Evolutionary conservation across 2,888 invertebrate species (phyloP).

Genomic region (Sinelater perroti): DNA sequence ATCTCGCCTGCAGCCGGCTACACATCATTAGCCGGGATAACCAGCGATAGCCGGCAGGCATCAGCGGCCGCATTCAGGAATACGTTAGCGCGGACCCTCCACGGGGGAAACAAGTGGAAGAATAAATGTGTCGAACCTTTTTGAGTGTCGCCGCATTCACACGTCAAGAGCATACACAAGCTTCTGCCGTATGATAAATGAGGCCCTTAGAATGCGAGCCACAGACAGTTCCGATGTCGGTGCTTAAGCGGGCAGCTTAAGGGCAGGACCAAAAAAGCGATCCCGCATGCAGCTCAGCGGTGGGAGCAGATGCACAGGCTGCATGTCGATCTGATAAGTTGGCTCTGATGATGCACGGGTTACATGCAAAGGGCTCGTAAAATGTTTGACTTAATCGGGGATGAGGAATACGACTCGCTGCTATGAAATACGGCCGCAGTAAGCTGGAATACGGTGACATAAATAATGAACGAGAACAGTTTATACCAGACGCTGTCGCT

Average conservation of each 20-base stretch:
- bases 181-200: slow-evolving; percentile 22
- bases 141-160: slow-evolving; percentile 17
- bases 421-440: slow-evolving; percentile 4
- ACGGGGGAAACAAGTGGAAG: slow-evolving; percentile 6
- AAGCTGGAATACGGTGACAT: slow-evolving; percentile 3
- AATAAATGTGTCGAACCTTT: slow-evolving; percentile 21
- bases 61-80: slow-evolving; percentile 8
- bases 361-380: neutral
- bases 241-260: slow-evolving; percentile 3
- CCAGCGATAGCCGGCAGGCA: neutral
- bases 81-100: slow-evolving; percentile 9
- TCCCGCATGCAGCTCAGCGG: slow-evolving; percentile 9
- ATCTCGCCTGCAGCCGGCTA: neutral
- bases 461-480: too few species aligned
- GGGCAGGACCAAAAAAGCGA: slow-evolving; percentile 2
- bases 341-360: slow-evolving; percentile 3
- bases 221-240: neutral
- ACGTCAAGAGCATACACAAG: slow-evolving; percentile 21
- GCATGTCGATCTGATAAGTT: slow-evolving; percentile 11
- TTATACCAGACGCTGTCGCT: too few species aligned
- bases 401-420: slow-evolving; percentile 5
- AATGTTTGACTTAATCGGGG: slow-evolving; percentile 4
- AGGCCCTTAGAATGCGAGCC: slow-evolving; percentile 12
- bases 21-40: slow-evolving; percentile 15
- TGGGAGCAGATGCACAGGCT: slow-evolving; percentile 13